Percentiles rank a stretch among this genome's conserved stretches.
phyloP scores from a whole-genome alignment of 1,140 invertebrate genomes.

The Mercenaria mercenaria region DNA sequence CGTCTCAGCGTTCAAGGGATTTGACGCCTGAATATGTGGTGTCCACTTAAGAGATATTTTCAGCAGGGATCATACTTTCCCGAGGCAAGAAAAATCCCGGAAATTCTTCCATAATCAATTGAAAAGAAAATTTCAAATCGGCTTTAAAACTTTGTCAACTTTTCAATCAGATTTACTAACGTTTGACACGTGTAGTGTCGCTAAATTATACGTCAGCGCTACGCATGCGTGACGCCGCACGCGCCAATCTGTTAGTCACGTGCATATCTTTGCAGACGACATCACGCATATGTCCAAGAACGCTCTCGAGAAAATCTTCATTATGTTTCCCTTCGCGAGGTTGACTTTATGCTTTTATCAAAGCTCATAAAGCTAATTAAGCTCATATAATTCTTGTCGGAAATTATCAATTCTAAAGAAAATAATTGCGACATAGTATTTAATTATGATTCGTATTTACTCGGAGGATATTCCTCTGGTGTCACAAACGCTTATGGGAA shows the following conservation, averaged over 20 bases:
- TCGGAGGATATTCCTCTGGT: background rate
- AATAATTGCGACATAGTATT: constrained; percentile 52
- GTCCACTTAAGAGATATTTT: constrained; percentile 12
- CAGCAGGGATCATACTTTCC: background rate
- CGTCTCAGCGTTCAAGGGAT: background rate
- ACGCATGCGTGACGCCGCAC: constrained; percentile 54
- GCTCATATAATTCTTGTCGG: constrained; percentile 59
- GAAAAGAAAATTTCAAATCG: constrained; percentile 60
- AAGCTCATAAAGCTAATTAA: constrained; percentile 66
- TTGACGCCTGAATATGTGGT: background rate
- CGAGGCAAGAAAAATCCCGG: constrained; percentile 28
- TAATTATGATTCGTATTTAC: constrained; percentile 53
- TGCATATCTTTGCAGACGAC: constrained; percentile 59
- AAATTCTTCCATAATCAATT: constrained; percentile 44
- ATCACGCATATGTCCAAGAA: constrained; percentile 45
- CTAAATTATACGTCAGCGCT: constrained; percentile 46
- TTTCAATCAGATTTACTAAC: constrained; percentile 66
- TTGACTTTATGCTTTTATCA: constrained; percentile 64
- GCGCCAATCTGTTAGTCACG: constrained; percentile 56
- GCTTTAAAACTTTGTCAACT: constrained; percentile 59
- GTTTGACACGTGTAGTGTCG: constrained; percentile 53
- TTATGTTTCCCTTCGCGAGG: constrained; percentile 35
- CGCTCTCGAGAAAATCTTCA: constrained; percentile 16
- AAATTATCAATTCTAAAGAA: constrained; percentile 65
- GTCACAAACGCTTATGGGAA: background rate